Percentiles rank a stretch among this genome's conserved stretches.
Conservation (phyloP, 2,888 invertebrate species). For the Trichacis sp. region DNA sequence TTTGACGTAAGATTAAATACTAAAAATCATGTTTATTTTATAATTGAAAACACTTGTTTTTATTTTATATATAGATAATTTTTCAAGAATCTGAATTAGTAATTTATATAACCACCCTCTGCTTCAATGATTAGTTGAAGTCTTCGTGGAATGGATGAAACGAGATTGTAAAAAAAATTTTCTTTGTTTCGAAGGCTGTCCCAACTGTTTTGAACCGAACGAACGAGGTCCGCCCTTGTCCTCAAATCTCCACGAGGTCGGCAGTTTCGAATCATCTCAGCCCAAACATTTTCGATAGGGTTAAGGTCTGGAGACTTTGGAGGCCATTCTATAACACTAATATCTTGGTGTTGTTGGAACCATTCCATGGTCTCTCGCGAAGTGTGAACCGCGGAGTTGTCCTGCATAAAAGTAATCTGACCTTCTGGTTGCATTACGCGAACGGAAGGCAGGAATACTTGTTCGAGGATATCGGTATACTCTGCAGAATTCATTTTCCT, state of each 20-base stretch:
- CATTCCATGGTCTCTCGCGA: constrained; percentile 27
- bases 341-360: constrained; percentile 34
- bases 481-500: constrained; percentile 11
- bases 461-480: constrained; percentile 6
- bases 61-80: too few relatives aligned
- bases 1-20: too few relatives aligned
- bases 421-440: too few relatives aligned
- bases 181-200: neutral
- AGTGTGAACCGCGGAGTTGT: constrained; percentile 40
- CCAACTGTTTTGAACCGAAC: neutral
- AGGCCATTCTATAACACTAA: constrained; percentile 33
- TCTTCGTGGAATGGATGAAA: too few relatives aligned
- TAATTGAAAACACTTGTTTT: too few relatives aligned
- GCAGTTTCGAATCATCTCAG: constrained; percentile 15
- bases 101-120: too few relatives aligned
- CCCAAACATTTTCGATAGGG: constrained; percentile 46
- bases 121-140: too few relatives aligned
- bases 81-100: too few relatives aligned
- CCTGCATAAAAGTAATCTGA: constrained; percentile 29
- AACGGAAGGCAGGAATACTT: constrained; percentile 9
- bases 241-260: neutral
- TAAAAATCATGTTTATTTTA: too few relatives aligned
- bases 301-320: constrained; percentile 45
- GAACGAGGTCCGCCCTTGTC: neutral
- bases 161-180: neutral